A percentile compares a stretch with the other conserved stretches of the same genome.
These are phyloP conservation scores for Thymallus thymallus DNA, from an alignment of 2,113 vertebrate genomes.

Conservation along the genomic window DNA sequence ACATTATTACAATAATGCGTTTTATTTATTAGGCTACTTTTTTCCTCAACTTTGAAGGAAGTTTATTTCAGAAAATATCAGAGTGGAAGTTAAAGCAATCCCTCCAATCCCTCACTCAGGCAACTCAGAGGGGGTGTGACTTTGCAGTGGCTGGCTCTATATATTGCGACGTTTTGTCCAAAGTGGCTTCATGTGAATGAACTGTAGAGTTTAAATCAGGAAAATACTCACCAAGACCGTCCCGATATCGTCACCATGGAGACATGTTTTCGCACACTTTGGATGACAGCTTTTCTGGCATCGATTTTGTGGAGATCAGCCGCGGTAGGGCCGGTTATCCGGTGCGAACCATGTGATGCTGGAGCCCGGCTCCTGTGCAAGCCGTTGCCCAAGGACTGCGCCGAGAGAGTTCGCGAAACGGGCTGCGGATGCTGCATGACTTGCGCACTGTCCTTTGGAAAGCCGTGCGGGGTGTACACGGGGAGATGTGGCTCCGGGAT, in stretches of 20 bases:
- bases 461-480: slow-evolving; percentile 87
- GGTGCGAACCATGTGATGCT: slow-evolving; percentile 85
- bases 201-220: slow-evolving; percentile 21
- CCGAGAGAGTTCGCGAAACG: slow-evolving; percentile 84
- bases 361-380: slow-evolving; percentile 81
- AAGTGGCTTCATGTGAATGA: slow-evolving; percentile 60
- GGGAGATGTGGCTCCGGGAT: slow-evolving; percentile 84
- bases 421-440: slow-evolving; percentile 93
- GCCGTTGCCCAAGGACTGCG: slow-evolving; percentile 77
- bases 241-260: slow-evolving; percentile 69
- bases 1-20: no score
- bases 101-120: slow-evolving; percentile 48
- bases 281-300: slow-evolving; percentile 70
- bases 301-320: slow-evolving; percentile 59
- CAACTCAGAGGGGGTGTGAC: slow-evolving; percentile 83
- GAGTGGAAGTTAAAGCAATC: slow-evolving; percentile 36
- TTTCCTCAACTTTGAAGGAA: not conserved
- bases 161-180: slow-evolving; percentile 74
- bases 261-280: slow-evolving; percentile 68
- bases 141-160: slow-evolving; percentile 73
- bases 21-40: not conserved
- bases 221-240: slow-evolving; percentile 24
- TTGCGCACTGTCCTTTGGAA: slow-evolving; percentile 80
- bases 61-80: not conserved
- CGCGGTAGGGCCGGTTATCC: slow-evolving; percentile 81